Base-by-base conservation (phyloP, 2,113 vertebrate species). In the Aldabrachelys gigantea region DNA sequence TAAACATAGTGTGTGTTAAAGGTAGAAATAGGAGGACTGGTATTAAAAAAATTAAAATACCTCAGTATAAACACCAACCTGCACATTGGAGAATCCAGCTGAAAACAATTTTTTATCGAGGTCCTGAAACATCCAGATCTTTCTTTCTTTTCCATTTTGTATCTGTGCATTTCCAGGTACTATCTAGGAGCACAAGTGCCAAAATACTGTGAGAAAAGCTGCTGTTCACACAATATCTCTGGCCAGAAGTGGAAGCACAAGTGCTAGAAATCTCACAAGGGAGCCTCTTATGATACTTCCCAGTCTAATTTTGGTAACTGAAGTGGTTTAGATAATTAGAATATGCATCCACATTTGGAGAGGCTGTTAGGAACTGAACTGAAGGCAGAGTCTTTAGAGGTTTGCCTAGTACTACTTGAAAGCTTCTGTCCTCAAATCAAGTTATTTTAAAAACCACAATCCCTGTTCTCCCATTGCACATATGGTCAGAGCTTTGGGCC, bases 201-300 rank as follows among this genome's bases (percentile, higher is more conserved):
- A 95, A 95, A 84, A 50, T 3, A 75, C 57, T 89, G 52, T 82
- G 54, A 91, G 27, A 35, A 91, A 91, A 92, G 24, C 80, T 27
- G 24, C 50, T 85, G 57, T 91, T 97, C 93, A 80, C 54, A 85
- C 89, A 91, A 90, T 94, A 93, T 89, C 78, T 95, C 95, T 16
- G 24, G 29, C 2, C 95, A 91, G 95, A 89, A 78, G 22, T 1
- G 1, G 83, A 95, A 94, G 72, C n/a, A 91, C 7, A 88, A 95
- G 88, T 94, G 95, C 96, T 92, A 94, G 90, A 95, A 96, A 53
- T 83, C 54, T 96, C 76, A 50, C 76, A 88, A 93, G 25, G 86
- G 95, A 91, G 56, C 4, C 85, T 38, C 85, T 94, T 95, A 93
- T 93, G 85, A 94, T 93, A 94, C 72, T 50, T 82, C 78, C 65